These are phyloP conservation scores for Polyploca ridens DNA, from an alignment of 2,888 invertebrate genomes.

Conservation along the genomic window DNA sequence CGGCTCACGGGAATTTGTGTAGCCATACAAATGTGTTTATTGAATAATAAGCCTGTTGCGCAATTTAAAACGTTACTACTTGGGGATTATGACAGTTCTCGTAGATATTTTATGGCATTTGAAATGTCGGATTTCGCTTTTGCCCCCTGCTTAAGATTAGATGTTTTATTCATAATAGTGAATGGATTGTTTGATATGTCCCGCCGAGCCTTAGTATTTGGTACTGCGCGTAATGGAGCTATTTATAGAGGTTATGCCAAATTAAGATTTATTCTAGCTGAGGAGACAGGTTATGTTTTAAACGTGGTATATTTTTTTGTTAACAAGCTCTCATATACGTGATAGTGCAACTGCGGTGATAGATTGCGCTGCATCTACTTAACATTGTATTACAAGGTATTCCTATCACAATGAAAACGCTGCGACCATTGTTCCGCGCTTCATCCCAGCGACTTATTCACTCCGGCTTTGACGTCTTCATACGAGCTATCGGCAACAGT, in stretches of 20 bases:
- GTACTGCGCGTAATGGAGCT: background rate
- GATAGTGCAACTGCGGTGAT: slow-evolving; percentile 35
- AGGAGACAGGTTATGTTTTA: background rate
- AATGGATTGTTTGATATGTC: slow-evolving; percentile 49
- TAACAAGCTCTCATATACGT: slow-evolving; percentile 23
- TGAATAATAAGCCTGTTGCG: slow-evolving; percentile 68
- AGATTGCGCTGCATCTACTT: slow-evolving; percentile 46
- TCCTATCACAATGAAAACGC: slow-evolving; percentile 67
- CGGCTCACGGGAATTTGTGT: slow-evolving; percentile 64
- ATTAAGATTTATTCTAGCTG: background rate
- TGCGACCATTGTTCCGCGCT: slow-evolving; percentile 72
- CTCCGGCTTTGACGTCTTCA: slow-evolving; percentile 78
- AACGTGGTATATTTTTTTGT: slow-evolving; percentile 19
- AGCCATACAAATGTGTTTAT: slow-evolving; percentile 66
- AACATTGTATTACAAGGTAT: slow-evolving; percentile 56
- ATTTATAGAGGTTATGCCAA: background rate
- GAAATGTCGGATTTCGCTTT: slow-evolving; percentile 46
- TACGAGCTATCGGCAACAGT: slow-evolving; percentile 76
- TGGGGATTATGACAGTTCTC: slow-evolving; percentile 54
- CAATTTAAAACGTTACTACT: slow-evolving; percentile 60
- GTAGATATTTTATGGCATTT: slow-evolving; percentile 55
- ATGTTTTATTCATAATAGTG: slow-evolving; percentile 57
- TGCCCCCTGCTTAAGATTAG: slow-evolving; percentile 40
- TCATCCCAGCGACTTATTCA: slow-evolving; percentile 70
- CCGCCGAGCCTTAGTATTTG: slow-evolving; percentile 13